phyloP scores from a whole-genome alignment of 2,888 invertebrate species.

The Cheilosia vulpina region DNA sequence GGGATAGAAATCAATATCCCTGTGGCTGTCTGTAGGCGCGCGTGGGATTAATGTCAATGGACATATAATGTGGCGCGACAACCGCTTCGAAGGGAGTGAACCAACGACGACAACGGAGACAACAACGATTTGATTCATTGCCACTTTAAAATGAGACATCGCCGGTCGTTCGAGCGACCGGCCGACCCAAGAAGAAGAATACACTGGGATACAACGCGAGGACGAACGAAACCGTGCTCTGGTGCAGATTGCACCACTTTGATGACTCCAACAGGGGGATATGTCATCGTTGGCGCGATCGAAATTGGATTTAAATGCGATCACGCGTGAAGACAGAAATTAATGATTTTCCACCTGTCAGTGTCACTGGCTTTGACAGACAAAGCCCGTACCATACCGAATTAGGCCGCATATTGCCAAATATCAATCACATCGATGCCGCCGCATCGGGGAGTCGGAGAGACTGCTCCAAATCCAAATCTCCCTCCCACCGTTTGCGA shows the following conservation, averaged over 20 bases:
- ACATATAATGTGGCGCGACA: conserved; percentile 74
- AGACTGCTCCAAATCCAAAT: conserved; percentile 25
- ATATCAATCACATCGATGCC: conserved; percentile 67
- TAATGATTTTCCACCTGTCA: conserved; percentile 68
- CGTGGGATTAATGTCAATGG: conserved; percentile 76
- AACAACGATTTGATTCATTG: conserved; percentile 73
- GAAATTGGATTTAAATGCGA: conserved; percentile 71
- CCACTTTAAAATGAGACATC: conserved; percentile 75
- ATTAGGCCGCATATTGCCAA: conserved; percentile 44
- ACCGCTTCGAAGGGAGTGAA: conserved; percentile 47
- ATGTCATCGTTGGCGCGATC: conserved; percentile 57
- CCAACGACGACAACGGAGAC: conserved; percentile 33
- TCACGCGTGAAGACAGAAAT: conserved; percentile 58
- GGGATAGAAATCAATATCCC: conserved; percentile 75
- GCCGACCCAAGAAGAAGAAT: conserved; percentile 6
- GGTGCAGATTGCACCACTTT: conserved; percentile 34
- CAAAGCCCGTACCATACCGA: conserved; percentile 53
- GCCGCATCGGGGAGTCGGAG: conserved; percentile 36
- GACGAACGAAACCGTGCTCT: background rate
- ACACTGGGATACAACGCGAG: background rate
- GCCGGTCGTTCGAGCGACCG: conserved; percentile 30
- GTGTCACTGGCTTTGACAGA: conserved; percentile 55
- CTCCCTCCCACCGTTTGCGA: conserved; percentile 68
- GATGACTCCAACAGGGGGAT: conserved; percentile 37
- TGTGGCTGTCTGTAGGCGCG: conserved; percentile 68